A percentile compares a stretch with the other conserved stretches of the same genome.
Conservation (phyloP, 1,140 invertebrate genomes). For the Drosophila bocqueti region DNA sequence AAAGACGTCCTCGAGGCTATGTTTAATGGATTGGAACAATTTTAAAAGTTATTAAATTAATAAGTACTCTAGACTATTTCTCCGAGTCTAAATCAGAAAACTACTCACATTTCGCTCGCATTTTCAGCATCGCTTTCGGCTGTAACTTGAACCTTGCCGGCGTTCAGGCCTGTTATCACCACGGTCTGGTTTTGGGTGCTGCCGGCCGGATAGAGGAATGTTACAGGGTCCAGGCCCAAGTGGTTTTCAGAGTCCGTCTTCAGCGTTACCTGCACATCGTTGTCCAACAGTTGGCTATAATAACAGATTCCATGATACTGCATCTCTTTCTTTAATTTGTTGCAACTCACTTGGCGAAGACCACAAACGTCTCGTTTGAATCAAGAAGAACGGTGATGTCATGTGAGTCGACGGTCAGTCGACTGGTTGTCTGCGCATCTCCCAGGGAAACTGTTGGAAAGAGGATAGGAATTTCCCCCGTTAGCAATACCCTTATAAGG, state of each 20-base stretch:
- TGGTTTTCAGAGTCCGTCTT: constrained; percentile 65
- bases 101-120: constrained; percentile 60
- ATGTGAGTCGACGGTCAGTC: constrained; percentile 72
- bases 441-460: constrained; percentile 31
- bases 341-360: constrained; percentile 52
- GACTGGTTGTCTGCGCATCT: constrained; percentile 31
- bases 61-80: background rate
- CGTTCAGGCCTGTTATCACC: constrained; percentile 86
- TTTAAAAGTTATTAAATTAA: background rate
- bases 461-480: background rate
- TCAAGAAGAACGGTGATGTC: constrained; percentile 85
- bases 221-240: constrained; percentile 55
- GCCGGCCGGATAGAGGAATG: constrained; percentile 40
- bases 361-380: constrained; percentile 70
- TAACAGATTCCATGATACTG: background rate
- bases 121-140: constrained; percentile 86
- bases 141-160: constrained; percentile 87
- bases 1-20: constrained; percentile 89
- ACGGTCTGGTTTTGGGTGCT: constrained; percentile 85
- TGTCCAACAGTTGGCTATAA: constrained; percentile 36
- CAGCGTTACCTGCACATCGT: constrained; percentile 50
- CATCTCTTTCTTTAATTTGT: background rate
- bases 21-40: background rate
- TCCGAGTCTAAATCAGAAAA: no score
- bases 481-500: constrained; percentile 6